These are phyloP conservation scores for Chrysodeixis includens DNA, from an alignment of 2,888 invertebrate genomes.

Conservation along the genomic window DNA sequence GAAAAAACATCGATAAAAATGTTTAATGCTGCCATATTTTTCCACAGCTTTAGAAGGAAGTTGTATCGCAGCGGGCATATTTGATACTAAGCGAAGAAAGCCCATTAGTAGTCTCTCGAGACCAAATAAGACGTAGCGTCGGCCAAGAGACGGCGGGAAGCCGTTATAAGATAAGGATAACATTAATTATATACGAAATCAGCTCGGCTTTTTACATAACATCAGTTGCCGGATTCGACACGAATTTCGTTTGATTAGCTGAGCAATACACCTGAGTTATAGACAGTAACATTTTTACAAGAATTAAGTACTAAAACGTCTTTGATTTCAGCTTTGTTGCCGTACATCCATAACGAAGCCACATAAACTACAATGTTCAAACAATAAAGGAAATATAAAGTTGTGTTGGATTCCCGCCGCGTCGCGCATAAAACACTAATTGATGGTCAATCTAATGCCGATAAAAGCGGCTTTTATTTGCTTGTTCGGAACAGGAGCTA, in stretches of 20 bases:
- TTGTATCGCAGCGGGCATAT: conserved; percentile 1
- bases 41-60: no score
- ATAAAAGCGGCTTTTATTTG: conserved; percentile 39
- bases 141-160: not conserved
- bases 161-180: conserved; percentile 4
- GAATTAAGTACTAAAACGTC: not conserved
- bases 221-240: no score
- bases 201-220: no score
- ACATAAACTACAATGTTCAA: conserved; percentile 8
- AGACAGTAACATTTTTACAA: no score
- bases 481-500: conserved; percentile 35
- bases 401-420: conserved; percentile 15
- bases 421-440: conserved; percentile 31
- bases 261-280: no score
- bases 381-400: conserved; percentile 5
- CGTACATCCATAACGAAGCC: not conserved
- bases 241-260: no score
- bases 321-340: not conserved
- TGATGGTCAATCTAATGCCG: conserved; percentile 30
- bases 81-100: conserved; percentile 4
- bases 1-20: not conserved
- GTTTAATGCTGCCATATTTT: not conserved
- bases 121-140: not conserved
- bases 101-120: conserved; percentile 1
- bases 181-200: not conserved